Conservation (phyloP, 2,113 vertebrate species). For the Podarcis cretensis region DNA sequence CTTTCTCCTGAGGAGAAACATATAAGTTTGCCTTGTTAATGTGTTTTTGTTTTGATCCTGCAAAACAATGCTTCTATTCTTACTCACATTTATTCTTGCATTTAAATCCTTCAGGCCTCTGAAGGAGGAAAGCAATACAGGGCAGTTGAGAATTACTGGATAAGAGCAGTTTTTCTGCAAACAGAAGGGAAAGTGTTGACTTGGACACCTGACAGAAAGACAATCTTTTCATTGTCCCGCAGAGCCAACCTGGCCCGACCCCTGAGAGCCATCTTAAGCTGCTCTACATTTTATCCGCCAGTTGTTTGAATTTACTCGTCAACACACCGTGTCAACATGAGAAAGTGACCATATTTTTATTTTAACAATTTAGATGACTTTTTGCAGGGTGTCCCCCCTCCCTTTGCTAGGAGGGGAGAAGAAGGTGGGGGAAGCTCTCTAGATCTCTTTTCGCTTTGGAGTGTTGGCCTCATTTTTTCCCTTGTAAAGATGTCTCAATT, state of each 20-base stretch:
- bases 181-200: not conserved
- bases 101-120: not conserved
- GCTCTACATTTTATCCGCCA: conserved; percentile 18
- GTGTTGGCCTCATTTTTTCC: conserved; percentile 23
- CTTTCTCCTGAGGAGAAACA: too few relatives aligned
- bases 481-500: conserved; percentile 53
- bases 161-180: not conserved
- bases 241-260: conserved; percentile 29
- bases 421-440: conserved; percentile 14
- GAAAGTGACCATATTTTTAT: conserved; percentile 53
- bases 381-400: not conserved
- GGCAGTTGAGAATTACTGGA: not conserved
- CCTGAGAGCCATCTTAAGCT: conserved; percentile 21
- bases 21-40: too few relatives aligned
- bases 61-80: not conserved
- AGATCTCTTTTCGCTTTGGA: conserved; percentile 36
- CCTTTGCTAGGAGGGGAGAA: not conserved
- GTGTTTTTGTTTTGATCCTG: too few relatives aligned
- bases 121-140: not conserved
- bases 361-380: conserved; percentile 68
- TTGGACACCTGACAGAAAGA: not conserved
- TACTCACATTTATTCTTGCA: not conserved
- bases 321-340: conserved; percentile 15
- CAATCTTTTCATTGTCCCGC: conserved; percentile 8
- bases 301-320: conserved; percentile 48